Evolutionary conservation across 1,140 invertebrate genomes (phyloP).

Genomic region (Neodiprion fabricii): DNA sequence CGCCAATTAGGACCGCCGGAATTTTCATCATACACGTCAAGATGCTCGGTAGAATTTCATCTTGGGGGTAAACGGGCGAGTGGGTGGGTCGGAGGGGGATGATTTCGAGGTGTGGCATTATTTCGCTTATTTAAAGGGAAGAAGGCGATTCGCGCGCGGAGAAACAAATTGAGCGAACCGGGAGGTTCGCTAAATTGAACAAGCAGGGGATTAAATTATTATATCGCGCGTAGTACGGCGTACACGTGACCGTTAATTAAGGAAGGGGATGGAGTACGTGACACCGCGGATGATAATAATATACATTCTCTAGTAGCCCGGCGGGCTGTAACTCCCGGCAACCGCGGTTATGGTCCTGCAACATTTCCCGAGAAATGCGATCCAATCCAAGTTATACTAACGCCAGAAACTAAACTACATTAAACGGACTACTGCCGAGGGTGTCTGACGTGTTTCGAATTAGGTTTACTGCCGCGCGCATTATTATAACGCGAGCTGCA

Average conservation of each 20-base stretch:
- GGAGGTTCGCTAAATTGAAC: neutral
- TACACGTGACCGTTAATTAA: slow-evolving; percentile 1
- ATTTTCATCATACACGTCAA: no score
- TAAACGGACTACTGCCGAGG: slow-evolving; percentile 38
- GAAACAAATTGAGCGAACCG: no score
- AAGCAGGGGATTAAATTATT: neutral
- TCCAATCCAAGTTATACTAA: slow-evolving; percentile 37
- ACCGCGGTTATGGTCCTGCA: slow-evolving; percentile 28
- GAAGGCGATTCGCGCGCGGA: no score
- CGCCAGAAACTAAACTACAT: slow-evolving; percentile 41
- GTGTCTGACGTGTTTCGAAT: slow-evolving; percentile 32
- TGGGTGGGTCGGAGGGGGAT: no score
- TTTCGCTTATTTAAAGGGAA: no score
- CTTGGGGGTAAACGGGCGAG: no score
- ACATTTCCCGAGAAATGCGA: slow-evolving; percentile 10
- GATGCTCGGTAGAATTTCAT: no score
- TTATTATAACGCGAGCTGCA: no score
- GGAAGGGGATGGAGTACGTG: neutral
- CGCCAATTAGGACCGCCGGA: no score
- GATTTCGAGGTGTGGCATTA: no score
- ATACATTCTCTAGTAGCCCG: slow-evolving; percentile 32
- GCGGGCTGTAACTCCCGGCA: slow-evolving; percentile 28
- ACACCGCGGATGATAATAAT: slow-evolving; percentile 7
- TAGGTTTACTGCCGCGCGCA: slow-evolving; percentile 39
- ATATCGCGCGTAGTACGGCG: neutral